Percentiles rank a stretch among this genome's conserved stretches.
These are phyloP conservation scores for Excalfactoria chinensis DNA, from an alignment of 2,113 vertebrate genomes.

Conservation along the genomic window DNA sequence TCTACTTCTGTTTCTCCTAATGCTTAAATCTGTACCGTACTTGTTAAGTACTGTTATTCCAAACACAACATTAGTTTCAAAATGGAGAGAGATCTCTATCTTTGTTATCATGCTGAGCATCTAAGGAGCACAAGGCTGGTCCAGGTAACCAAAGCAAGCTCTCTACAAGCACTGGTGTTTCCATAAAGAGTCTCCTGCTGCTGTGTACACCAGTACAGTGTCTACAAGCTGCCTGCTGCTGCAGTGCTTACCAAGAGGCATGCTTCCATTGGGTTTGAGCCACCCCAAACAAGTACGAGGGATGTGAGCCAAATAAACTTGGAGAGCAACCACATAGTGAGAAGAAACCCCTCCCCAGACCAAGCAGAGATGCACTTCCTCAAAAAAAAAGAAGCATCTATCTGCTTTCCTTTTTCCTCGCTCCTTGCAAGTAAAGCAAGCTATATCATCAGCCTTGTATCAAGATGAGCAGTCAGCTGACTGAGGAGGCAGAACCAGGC, in stretches of 20 bases:
- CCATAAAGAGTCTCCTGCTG: not conserved
- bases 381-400: not conserved
- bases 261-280: not conserved
- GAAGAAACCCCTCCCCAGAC: not conserved
- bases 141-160: not conserved
- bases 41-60: not conserved
- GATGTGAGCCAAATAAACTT: not conserved
- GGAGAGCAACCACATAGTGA: not conserved
- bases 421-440: not conserved
- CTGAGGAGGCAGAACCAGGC: not conserved
- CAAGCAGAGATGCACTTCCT: not conserved
- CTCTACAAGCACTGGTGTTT: not conserved
- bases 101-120: rapidly evolving
- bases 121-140: not conserved
- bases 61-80: rapidly evolving
- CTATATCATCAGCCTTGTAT: rapidly evolving
- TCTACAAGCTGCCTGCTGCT: not conserved
- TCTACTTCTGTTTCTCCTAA: not conserved
- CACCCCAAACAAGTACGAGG: not conserved
- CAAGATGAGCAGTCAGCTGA: not conserved
- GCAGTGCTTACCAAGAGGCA: not conserved
- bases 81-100: not conserved
- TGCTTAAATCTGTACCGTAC: not conserved
- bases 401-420: not conserved
- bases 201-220: rapidly evolving